These are phyloP conservation scores for Eulithis testata DNA, from an alignment of 2,888 invertebrate species.

Conservation along the genomic window DNA sequence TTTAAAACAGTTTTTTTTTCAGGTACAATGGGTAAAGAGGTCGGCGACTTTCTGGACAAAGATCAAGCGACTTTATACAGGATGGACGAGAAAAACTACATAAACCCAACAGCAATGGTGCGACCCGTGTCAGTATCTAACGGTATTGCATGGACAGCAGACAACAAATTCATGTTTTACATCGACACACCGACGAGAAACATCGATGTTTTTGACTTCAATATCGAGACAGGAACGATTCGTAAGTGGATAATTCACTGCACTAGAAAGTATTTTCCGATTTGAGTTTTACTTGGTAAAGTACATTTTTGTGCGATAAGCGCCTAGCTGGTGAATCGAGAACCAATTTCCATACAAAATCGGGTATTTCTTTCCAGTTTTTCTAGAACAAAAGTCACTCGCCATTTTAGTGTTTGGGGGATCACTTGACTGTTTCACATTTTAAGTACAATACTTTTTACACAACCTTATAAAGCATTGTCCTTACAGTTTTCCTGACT, in stretches of 20 bases:
- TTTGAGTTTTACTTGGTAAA: no score
- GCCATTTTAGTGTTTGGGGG: no score
- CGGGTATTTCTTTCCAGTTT: no score
- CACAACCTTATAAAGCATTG: no score
- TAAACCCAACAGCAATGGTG: slow-evolving; percentile 62
- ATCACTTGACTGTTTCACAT: no score
- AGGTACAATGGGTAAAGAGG: slow-evolving; percentile 88
- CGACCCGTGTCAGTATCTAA: slow-evolving; percentile 88
- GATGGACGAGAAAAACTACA: slow-evolving; percentile 71
- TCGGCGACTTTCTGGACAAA: slow-evolving; percentile 67
- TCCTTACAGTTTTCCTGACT: no score
- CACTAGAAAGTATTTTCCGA: no score
- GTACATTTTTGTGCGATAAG: no score
- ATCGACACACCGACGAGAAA: slow-evolving; percentile 89
- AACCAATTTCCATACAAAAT: no score
- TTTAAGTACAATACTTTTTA: no score
- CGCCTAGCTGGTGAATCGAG: no score
- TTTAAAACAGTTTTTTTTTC: slow-evolving; percentile 24
- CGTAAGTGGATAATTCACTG: slow-evolving; percentile 72
- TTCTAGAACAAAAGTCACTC: no score
- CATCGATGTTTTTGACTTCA: slow-evolving; percentile 89
- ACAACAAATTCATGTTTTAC: slow-evolving; percentile 89
- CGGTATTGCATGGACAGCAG: slow-evolving; percentile 90
- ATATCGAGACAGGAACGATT: slow-evolving; percentile 83
- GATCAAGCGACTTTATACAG: slow-evolving; percentile 86